Evolutionary conservation across 2,888 invertebrate species (phyloP).

Genomic region (Coleophora deauratella): DNA sequence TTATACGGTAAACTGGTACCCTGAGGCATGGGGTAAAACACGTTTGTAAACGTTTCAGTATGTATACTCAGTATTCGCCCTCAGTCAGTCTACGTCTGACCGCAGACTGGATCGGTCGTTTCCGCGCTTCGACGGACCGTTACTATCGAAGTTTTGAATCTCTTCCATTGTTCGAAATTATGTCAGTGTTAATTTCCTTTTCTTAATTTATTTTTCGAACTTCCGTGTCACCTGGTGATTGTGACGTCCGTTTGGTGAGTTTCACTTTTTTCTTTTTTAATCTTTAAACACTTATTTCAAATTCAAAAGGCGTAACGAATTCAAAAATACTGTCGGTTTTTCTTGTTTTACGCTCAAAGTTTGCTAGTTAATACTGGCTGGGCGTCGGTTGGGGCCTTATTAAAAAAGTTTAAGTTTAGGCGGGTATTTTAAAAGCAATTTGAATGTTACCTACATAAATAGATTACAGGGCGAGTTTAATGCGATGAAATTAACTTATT

Average conservation of each 20-base stretch:
- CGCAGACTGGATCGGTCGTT: constrained; percentile 16
- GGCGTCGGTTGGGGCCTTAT: constrained; percentile 37
- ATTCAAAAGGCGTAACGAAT: constrained; percentile 23
- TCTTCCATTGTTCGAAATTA: constrained; percentile 19
- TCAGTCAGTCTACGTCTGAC: constrained; percentile 34
- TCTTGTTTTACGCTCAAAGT: constrained; percentile 41
- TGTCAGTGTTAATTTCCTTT: constrained; percentile 27
- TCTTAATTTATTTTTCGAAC: constrained; percentile 18
- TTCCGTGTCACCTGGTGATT: constrained; percentile 6
- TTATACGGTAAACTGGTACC: too few relatives aligned
- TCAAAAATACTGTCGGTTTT: constrained; percentile 32
- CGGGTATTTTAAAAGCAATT: constrained; percentile 40
- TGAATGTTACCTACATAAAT: constrained; percentile 24
- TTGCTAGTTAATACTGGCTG: constrained; percentile 40
- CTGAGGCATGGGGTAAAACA: too few relatives aligned
- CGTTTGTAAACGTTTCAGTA: too few relatives aligned
- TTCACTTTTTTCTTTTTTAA: constrained; percentile 1
- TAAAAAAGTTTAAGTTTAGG: constrained; percentile 53
- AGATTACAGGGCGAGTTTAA: too few relatives aligned
- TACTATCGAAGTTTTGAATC: constrained; percentile 24
- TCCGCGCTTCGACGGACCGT: constrained; percentile 1
- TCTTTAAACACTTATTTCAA: not conserved
- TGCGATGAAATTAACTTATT: too few relatives aligned
- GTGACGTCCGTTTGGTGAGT: constrained; percentile 28
- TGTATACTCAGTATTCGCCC: constrained; percentile 5